Conservation (phyloP, 2,113 vertebrate genomes). For the Ctenomys sociabilis region DNA sequence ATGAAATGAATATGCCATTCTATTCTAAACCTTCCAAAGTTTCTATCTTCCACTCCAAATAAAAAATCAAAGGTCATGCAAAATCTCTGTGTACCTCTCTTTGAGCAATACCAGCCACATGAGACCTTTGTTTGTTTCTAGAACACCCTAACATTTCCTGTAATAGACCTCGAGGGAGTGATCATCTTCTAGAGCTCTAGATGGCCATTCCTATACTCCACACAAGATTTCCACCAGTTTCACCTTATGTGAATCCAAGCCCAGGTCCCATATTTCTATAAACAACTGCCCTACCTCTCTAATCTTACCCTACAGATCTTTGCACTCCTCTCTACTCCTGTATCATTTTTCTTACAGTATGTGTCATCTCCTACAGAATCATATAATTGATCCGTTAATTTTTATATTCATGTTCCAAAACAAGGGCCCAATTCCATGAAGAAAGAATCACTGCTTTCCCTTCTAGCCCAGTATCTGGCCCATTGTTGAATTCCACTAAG, state of each 20-base stretch:
- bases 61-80: neutral
- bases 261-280: neutral
- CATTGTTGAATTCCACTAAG: neutral
- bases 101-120: neutral
- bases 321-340: neutral
- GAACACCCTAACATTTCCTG: neutral
- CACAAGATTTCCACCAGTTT: rapidly evolving
- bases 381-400: neutral
- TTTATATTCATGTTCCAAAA: neutral
- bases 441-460: neutral
- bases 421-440: neutral
- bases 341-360: neutral
- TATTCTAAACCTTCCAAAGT: neutral
- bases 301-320: neutral
- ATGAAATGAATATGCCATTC: neutral
- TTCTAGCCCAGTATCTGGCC: neutral
- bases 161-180: neutral
- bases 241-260: rapidly evolving
- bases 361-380: neutral
- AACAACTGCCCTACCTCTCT: rapidly evolving
- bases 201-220: neutral
- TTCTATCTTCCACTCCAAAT: neutral
- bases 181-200: neutral
- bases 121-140: neutral
- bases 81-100: neutral